These are phyloP conservation scores for Mycalesis mineus DNA, from an alignment of 2,888 invertebrate species.

Conservation along the genomic window DNA sequence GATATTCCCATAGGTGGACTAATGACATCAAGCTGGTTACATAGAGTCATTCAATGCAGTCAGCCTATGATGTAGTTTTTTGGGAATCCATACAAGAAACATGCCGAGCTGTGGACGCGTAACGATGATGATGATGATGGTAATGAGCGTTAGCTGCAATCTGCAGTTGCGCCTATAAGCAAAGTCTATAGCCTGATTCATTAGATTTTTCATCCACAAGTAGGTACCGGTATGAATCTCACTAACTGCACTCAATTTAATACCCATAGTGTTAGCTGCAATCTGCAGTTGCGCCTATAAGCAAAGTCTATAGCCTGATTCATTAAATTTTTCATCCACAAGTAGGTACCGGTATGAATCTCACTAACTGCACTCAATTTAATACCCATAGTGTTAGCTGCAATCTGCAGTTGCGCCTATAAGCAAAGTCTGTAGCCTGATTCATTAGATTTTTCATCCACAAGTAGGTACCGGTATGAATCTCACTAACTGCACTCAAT, in stretches of 20 bases:
- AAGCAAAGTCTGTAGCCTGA: neutral
- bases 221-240: neutral
- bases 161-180: constrained; percentile 4
- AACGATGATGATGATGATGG: too few relatives aligned
- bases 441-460: neutral
- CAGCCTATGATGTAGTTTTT: too few relatives aligned
- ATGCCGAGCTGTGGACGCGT: too few relatives aligned
- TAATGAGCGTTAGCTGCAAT: constrained; percentile 15
- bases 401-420: constrained; percentile 10
- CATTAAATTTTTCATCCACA: neutral
- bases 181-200: neutral
- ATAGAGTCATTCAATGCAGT: too few relatives aligned
- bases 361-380: constrained; percentile 6
- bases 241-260: constrained; percentile 8
- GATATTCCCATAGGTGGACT: too few relatives aligned
- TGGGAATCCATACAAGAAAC: too few relatives aligned
- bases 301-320: neutral
- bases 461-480: neutral
- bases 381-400: constrained; percentile 7
- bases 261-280: constrained; percentile 8
- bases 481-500: neutral
- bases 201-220: neutral
- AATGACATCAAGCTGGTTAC: too few relatives aligned
- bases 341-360: neutral
- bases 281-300: too few relatives aligned